Percentiles rank a stretch among this genome's conserved stretches.
Evolutionary conservation across 2,797 vertebrate species (phyloP).

Genomic region (Crenichthys baileyi): DNA sequence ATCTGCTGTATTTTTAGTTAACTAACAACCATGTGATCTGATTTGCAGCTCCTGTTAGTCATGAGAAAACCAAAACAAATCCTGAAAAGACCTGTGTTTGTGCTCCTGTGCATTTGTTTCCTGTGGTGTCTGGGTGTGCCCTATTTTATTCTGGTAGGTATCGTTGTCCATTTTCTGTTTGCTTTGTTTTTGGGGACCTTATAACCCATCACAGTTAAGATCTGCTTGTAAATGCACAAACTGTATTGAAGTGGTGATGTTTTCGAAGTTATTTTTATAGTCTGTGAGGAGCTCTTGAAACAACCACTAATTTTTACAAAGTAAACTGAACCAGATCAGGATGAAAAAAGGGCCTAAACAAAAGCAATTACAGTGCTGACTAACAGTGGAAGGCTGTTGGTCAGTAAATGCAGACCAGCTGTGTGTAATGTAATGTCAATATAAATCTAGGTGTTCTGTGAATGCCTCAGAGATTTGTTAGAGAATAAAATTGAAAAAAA

Average conservation of each 20-base stretch:
- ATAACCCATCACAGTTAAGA: neutral
- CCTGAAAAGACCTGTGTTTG: neutral
- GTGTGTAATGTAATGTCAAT: too few relatives aligned
- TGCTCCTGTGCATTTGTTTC: conserved; percentile 5
- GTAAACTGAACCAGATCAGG: neutral
- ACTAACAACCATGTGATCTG: neutral
- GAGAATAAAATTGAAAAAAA: too few relatives aligned
- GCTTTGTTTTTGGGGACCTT: neutral
- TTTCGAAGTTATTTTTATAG: neutral
- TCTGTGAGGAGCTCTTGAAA: neutral
- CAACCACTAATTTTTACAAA: neutral
- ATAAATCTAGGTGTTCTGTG: too few relatives aligned
- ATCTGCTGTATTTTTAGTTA: neutral
- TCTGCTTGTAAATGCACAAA: neutral
- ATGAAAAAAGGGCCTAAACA: neutral
- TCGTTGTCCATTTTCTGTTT: neutral
- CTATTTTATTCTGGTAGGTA: conserved; percentile 17
- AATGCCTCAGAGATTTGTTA: too few relatives aligned
- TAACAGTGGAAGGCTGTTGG: too few relatives aligned
- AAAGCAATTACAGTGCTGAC: neutral
- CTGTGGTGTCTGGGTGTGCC: conserved; percentile 8
- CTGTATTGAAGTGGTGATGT: neutral
- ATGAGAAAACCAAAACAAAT: conserved; percentile 7
- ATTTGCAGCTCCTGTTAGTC: neutral
- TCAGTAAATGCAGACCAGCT: too few relatives aligned